Percentiles rank a stretch among this genome's conserved stretches.
Conservation (phyloP, 2,797 vertebrate genomes). For the Lemur catta region DNA sequence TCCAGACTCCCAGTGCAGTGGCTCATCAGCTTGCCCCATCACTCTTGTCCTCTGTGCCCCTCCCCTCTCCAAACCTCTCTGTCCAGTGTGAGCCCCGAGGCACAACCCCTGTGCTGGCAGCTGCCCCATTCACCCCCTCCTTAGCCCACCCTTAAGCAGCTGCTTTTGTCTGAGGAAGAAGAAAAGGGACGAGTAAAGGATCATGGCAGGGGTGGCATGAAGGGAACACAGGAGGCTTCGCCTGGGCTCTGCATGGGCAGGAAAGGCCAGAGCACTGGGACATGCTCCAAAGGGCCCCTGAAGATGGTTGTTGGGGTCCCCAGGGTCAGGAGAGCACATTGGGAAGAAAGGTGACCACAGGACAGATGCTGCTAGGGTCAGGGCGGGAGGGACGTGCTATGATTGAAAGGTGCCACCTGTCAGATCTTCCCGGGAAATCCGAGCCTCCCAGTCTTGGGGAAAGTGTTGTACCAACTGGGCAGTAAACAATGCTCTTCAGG, state of each 20-base stretch:
- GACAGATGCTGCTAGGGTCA: not conserved
- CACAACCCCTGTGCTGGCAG: not conserved
- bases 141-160: slow-evolving; percentile 26
- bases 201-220: rapidly evolving
- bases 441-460: slow-evolving; percentile 62
- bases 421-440: slow-evolving; percentile 66
- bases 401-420: slow-evolving; percentile 82
- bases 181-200: not conserved
- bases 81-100: not conserved
- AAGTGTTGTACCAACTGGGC: slow-evolving; percentile 77
- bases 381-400: not conserved
- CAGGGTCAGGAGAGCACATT: not conserved
- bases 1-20: not conserved
- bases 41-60: not conserved
- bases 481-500: slow-evolving; percentile 76
- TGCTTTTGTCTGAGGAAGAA: not conserved
- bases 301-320: not conserved
- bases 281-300: not conserved
- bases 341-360: not conserved
- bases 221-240: not conserved
- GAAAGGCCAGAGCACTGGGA: not conserved
- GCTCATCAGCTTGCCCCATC: not conserved
- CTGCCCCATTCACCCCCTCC: not conserved
- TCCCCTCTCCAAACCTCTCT: not conserved
- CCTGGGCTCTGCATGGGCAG: not conserved